A percentile compares a stretch with the other conserved stretches of the same genome.
These are phyloP conservation scores for Invenusta paracnida DNA, from an alignment of 2,888 invertebrate genomes.

Conservation along the genomic window DNA sequence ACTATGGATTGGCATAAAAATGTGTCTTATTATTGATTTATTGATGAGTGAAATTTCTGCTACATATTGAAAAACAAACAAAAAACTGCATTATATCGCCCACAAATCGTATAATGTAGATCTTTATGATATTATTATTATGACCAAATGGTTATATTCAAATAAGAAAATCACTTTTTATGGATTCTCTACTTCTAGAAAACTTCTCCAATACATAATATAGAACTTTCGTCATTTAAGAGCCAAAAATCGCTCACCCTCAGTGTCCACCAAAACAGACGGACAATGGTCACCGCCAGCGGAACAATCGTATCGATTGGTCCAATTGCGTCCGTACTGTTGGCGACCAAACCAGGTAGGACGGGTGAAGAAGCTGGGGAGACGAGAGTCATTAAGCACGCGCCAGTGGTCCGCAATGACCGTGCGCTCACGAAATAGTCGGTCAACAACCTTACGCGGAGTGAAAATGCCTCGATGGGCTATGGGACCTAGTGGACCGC, in stretches of 20 bases:
- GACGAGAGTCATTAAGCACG: neutral
- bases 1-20: too few species aligned
- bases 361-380: neutral
- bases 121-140: too few species aligned
- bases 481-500: slow-evolving; percentile 40
- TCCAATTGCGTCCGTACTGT: neutral
- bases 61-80: too few species aligned
- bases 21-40: too few species aligned
- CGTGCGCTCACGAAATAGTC: neutral
- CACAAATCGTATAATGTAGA: too few species aligned
- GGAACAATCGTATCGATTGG: neutral
- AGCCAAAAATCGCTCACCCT: too few species aligned
- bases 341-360: neutral
- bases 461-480: slow-evolving; percentile 24
- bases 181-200: too few species aligned
- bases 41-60: too few species aligned
- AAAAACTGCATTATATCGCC: too few species aligned
- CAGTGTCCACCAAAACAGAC: neutral
- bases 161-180: neutral
- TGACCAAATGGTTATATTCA: too few species aligned
- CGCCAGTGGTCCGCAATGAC: neutral
- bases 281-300: neutral
- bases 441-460: neutral
- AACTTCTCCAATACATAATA: too few species aligned
- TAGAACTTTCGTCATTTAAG: too few species aligned